Evolutionary conservation across 2,113 vertebrate species (phyloP), one percentile per base, ranked within the genome.

Genomic region (Phycodurus eques): DNA sequence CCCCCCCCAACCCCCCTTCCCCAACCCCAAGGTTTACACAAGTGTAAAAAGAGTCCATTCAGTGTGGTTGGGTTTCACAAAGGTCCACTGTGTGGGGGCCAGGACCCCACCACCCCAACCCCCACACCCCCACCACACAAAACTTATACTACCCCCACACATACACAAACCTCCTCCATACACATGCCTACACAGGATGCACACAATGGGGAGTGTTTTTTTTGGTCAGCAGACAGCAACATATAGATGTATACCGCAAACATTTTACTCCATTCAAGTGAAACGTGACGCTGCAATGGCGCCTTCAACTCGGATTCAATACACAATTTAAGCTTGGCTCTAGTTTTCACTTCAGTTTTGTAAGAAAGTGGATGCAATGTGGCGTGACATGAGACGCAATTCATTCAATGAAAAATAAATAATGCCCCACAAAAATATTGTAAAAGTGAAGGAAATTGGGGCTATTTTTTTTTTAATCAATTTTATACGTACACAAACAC

Each of bases 21-120:
- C 19, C 22, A 27, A 47, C 6, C 64, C 44, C 81, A 83, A 90
- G 90, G 91, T 93, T 92, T 92, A 93, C 89, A 91, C 86, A 90
- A 92, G 89, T 92, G 88, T 89, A 92, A 92, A 94, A 93, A 90
- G 90, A 90, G 82, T 84, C 89, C 86, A 92, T 94, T 94, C 89
- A 93, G 78, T 74, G 49, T n/a, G 78, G 80, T 77, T 86, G 83
- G 87, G 87, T 88, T 91, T 91, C 85, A 92, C 91, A 93, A 91
- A 92, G 90, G 85, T 92, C 88, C 85, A 88, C 88, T 91, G 87
- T 91, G 87, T 90, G 88, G 83, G 82, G 84, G 82, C 80, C 77
- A 56, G 71, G 71, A 75, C 70, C 74, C 79, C 64, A 8, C 42
- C 72, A 33, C 73, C 47, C 62, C 53, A 70, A 68, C 74, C 74